These are phyloP conservation scores for Parnassius mnemosyne DNA, from an alignment of 2,888 invertebrate species.

Conservation along the genomic window DNA sequence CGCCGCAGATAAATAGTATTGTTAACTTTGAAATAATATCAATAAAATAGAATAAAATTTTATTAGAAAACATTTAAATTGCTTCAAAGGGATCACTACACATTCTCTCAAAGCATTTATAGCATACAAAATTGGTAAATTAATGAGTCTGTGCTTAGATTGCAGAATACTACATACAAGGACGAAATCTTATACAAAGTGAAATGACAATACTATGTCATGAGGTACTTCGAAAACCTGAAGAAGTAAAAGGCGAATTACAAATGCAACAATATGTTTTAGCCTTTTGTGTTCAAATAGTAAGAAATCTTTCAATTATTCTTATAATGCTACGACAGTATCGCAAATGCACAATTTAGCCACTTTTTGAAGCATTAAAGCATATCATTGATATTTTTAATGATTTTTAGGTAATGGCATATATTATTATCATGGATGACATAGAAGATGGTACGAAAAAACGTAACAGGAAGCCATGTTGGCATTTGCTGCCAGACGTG, in stretches of 20 bases:
- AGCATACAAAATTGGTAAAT: neutral
- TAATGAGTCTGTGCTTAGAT: slow-evolving; percentile 65
- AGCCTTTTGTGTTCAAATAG: slow-evolving; percentile 95
- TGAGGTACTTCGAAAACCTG: slow-evolving; percentile 79
- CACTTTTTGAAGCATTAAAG: too few relatives aligned
- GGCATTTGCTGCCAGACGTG: too few relatives aligned
- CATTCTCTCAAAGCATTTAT: neutral
- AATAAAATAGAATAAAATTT: too few relatives aligned
- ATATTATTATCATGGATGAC: too few relatives aligned
- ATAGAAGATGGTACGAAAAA: too few relatives aligned
- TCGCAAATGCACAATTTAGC: too few relatives aligned
- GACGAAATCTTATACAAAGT: slow-evolving; percentile 88
- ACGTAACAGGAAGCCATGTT: too few relatives aligned
- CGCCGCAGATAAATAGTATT: neutral
- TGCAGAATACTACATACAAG: slow-evolving; percentile 89
- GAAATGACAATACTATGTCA: slow-evolving; percentile 83
- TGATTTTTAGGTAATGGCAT: too few relatives aligned
- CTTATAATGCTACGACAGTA: too few relatives aligned
- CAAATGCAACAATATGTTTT: slow-evolving; percentile 85
- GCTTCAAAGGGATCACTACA: too few relatives aligned
- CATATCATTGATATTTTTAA: neutral
- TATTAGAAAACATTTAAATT: too few relatives aligned
- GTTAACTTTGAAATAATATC: too few relatives aligned
- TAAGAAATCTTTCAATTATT: slow-evolving; percentile 55
- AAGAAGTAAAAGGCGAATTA: slow-evolving; percentile 83